phyloP scores from a whole-genome alignment of 2,113 vertebrate species.

The Falco punctatus region DNA sequence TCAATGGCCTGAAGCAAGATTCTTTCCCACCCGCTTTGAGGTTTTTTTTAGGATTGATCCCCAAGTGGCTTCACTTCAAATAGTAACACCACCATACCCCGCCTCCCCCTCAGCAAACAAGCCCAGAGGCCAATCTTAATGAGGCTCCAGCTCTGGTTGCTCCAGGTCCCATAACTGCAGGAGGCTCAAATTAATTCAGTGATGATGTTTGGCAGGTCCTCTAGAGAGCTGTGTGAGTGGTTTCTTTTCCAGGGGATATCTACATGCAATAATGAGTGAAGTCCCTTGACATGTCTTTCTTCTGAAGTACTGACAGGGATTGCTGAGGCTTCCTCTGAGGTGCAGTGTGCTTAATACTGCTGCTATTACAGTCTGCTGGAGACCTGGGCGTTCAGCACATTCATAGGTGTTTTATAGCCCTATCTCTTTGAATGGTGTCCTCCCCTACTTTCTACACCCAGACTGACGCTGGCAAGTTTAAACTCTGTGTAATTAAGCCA shows the following conservation, averaged over 20 bases:
- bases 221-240: not conserved
- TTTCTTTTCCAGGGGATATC: not conserved
- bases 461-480: not conserved
- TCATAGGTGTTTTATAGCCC: not conserved
- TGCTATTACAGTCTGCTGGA: not conserved
- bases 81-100: not conserved
- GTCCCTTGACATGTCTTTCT: not conserved
- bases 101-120: not conserved
- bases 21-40: not conserved
- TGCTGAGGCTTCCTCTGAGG: not conserved
- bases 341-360: not conserved
- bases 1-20: not conserved
- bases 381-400: fast-evolving
- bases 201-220: not conserved
- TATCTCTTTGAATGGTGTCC: not conserved
- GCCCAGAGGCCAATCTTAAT: not conserved
- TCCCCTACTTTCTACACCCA: not conserved
- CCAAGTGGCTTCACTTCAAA: not conserved
- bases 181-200: not conserved
- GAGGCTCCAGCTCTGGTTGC: not conserved
- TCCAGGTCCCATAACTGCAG: not conserved
- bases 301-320: not conserved
- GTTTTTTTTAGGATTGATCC: not conserved
- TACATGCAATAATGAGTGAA: not conserved
- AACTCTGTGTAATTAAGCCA: not conserved